These are phyloP conservation scores for Crotalus helleri DNA, from an alignment of 2,113 vertebrate species.

Conservation along the genomic window DNA sequence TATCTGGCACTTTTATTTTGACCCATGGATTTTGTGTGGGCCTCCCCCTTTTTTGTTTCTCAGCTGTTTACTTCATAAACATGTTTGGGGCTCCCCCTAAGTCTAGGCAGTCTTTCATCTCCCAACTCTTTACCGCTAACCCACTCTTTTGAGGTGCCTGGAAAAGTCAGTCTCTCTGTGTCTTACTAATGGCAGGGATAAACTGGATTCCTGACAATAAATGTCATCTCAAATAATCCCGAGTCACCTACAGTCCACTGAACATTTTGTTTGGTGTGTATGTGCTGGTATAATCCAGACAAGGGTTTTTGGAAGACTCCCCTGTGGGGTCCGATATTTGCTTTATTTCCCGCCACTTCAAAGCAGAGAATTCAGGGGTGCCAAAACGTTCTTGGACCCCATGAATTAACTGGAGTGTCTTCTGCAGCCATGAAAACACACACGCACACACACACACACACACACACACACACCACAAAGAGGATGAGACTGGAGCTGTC, in stretches of 20 bases:
- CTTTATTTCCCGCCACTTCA: neutral
- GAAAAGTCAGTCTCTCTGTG: neutral
- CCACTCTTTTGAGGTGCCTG: neutral
- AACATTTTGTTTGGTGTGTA: neutral
- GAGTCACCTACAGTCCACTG: neutral
- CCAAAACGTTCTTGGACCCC: neutral
- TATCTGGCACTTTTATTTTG: neutral
- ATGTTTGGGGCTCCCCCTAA: neutral
- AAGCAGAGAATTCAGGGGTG: neutral
- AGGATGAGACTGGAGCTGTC: neutral
- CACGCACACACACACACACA: neutral
- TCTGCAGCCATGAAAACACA: neutral
- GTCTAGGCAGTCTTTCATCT: neutral
- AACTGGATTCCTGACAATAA: neutral
- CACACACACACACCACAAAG: neutral
- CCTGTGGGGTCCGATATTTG: neutral
- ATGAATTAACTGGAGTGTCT: neutral
- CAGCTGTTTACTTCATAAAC: neutral
- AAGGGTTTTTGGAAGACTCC: neutral
- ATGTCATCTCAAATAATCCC: neutral
- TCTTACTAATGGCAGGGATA: neutral
- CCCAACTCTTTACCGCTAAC: too few species aligned
- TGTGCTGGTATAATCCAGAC: neutral
- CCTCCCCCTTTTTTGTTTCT: neutral
- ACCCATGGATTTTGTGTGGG: neutral